Evolutionary conservation across 1,140 invertebrate species (phyloP).

Genomic region (Belonocnema kinseyi): DNA sequence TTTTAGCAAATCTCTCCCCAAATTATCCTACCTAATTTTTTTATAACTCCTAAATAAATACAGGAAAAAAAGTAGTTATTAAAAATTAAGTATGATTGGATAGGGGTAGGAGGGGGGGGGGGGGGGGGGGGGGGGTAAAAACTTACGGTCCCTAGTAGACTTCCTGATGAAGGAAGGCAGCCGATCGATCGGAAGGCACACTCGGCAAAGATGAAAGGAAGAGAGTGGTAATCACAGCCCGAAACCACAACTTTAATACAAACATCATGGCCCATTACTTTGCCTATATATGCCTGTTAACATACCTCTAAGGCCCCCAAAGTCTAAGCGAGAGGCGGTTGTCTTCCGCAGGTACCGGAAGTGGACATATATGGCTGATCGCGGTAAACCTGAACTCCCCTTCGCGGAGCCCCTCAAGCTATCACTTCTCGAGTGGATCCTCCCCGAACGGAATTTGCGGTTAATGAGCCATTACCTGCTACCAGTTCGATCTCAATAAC

Average conservation of each 20-base stretch:
- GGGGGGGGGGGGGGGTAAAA: no score
- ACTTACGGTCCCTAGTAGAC: no score
- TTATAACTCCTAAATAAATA: no score
- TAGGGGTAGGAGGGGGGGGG: no score
- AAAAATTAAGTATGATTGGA: no score
- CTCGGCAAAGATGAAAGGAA: slow-evolving; percentile 31
- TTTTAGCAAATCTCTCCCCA: no score
- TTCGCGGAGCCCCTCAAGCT: neutral
- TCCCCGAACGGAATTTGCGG: neutral
- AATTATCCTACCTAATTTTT: no score
- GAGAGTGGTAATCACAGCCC: slow-evolving; percentile 13
- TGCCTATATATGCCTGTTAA: slow-evolving; percentile 21
- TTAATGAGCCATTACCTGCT: slow-evolving; percentile 4
- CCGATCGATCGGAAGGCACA: neutral
- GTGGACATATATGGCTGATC: neutral
- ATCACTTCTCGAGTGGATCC: slow-evolving; percentile 6
- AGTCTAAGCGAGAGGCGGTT: slow-evolving; percentile 9
- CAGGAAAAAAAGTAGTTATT: no score
- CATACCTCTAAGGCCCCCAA: neutral
- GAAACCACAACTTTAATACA: slow-evolving; percentile 22
- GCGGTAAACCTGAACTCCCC: slow-evolving; percentile 20
- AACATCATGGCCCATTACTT: slow-evolving; percentile 15
- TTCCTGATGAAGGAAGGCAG: slow-evolving; percentile 3
- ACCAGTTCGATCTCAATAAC: no score
- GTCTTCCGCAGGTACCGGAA: slow-evolving; percentile 34